Evolutionary conservation across 2,797 vertebrate genomes (phyloP).

Genomic region (Sebastes oblongus): DNA sequence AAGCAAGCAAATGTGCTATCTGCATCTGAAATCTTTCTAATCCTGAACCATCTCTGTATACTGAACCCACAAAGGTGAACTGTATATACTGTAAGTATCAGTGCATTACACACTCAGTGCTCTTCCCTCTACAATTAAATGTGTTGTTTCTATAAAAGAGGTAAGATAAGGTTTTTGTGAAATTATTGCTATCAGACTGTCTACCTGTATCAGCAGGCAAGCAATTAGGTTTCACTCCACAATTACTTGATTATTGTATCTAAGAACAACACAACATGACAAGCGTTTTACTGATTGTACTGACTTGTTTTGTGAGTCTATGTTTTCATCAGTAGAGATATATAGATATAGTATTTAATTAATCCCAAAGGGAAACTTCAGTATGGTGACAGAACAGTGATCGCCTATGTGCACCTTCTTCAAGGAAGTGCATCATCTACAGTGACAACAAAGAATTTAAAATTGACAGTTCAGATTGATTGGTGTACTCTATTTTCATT

Average conservation of each 20-base stretch:
- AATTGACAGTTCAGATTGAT: background rate
- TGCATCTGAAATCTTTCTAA: constrained; percentile 1
- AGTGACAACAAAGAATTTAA: background rate
- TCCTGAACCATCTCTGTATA: background rate
- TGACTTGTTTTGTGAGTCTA: background rate
- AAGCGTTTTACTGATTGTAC: background rate
- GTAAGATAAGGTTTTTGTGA: background rate
- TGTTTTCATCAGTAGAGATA: background rate
- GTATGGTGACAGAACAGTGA: background rate
- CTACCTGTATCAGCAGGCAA: background rate
- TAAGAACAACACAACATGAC: background rate
- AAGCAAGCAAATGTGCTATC: constrained; percentile 21
- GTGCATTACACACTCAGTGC: background rate
- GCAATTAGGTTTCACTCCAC: background rate
- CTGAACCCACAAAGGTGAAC: background rate
- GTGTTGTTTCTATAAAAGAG: background rate
- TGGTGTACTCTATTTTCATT: background rate
- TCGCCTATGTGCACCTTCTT: background rate
- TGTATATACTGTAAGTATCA: background rate
- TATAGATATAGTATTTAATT: background rate
- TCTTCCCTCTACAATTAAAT: background rate
- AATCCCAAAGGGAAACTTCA: background rate
- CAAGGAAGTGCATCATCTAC: background rate
- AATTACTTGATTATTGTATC: background rate
- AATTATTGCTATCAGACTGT: background rate